Percentiles rank a stretch among this genome's conserved stretches.
These are phyloP conservation scores for Temnothorax unifasciatus DNA, from an alignment of 2,888 invertebrate species.

Conservation along the genomic window DNA sequence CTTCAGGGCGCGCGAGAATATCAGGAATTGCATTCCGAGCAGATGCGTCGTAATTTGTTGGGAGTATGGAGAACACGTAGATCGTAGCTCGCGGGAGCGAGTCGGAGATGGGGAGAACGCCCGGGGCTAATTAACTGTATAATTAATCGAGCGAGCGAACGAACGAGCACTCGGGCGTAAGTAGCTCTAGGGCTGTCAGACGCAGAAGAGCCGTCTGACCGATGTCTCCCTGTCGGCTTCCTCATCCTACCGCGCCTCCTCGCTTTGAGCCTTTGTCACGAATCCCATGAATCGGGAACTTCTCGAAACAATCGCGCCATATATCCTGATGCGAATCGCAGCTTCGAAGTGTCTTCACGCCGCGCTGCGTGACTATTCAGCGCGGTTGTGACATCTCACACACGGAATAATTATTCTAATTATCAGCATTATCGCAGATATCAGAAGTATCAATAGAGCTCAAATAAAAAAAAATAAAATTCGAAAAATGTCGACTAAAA, in stretches of 20 bases:
- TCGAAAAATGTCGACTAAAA: not conserved
- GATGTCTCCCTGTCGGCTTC: constrained; percentile 74
- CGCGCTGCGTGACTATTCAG: not conserved
- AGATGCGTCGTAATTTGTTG: constrained; percentile 57
- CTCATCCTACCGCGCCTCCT: constrained; percentile 37
- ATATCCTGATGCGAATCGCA: not conserved
- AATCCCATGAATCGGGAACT: constrained; percentile 67
- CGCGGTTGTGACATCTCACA: not conserved
- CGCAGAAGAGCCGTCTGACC: constrained; percentile 76
- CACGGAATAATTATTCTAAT: not conserved
- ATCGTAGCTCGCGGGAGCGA: constrained; percentile 48
- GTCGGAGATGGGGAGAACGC: constrained; percentile 62
- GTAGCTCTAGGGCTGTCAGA: constrained; percentile 74
- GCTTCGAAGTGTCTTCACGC: constrained; percentile 15
- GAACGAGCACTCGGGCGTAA: constrained; percentile 74
- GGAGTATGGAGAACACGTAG: constrained; percentile 52
- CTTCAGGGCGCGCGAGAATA: constrained; percentile 10
- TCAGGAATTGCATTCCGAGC: constrained; percentile 41
- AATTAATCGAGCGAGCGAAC: constrained; percentile 78
- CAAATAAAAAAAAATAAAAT: not conserved
- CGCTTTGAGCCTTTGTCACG: constrained; percentile 69
- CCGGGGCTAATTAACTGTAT: constrained; percentile 77
- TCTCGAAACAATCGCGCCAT: constrained; percentile 57
- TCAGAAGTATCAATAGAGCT: not conserved
- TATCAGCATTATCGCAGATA: not conserved